Evolutionary conservation across 2,113 vertebrate species (phyloP).

Genomic region (Tyrannus savana): DNA sequence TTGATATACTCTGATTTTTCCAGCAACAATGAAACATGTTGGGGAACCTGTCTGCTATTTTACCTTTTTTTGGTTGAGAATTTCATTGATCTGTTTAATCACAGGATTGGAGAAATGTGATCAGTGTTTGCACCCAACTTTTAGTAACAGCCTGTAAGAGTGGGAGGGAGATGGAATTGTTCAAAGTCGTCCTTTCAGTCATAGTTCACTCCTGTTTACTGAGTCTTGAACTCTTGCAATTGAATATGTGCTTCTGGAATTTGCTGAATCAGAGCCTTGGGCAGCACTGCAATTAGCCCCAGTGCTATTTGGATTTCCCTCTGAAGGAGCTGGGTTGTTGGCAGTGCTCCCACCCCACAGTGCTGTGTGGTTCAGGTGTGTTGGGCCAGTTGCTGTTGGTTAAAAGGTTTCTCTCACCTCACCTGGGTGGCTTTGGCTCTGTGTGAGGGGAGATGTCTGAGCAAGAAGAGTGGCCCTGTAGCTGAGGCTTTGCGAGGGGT

Average conservation of each 20-base stretch:
- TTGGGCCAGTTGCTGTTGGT: background rate
- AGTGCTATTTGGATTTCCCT: fast-evolving
- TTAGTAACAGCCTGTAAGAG: background rate
- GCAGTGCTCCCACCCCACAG: fast-evolving
- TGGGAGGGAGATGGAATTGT: background rate
- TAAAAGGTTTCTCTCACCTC: background rate
- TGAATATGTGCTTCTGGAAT: background rate
- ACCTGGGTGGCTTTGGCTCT: background rate
- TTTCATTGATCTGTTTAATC: background rate
- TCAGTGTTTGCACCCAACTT: background rate
- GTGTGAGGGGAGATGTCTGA: background rate
- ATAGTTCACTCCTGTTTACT: background rate
- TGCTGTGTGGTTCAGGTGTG: fast-evolving
- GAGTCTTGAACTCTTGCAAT: background rate
- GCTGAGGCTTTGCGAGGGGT: background rate
- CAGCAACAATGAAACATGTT: background rate
- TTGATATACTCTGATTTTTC: background rate
- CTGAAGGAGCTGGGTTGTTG: fast-evolving
- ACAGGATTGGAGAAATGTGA: background rate
- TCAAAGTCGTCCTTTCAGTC: background rate
- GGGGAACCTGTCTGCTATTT: background rate
- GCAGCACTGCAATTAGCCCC: background rate
- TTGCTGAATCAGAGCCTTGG: background rate
- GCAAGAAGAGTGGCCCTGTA: background rate
- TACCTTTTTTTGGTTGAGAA: background rate